These are phyloP conservation scores for Amorpha juglandis DNA, from an alignment of 2,888 invertebrate species.

Conservation along the genomic window DNA sequence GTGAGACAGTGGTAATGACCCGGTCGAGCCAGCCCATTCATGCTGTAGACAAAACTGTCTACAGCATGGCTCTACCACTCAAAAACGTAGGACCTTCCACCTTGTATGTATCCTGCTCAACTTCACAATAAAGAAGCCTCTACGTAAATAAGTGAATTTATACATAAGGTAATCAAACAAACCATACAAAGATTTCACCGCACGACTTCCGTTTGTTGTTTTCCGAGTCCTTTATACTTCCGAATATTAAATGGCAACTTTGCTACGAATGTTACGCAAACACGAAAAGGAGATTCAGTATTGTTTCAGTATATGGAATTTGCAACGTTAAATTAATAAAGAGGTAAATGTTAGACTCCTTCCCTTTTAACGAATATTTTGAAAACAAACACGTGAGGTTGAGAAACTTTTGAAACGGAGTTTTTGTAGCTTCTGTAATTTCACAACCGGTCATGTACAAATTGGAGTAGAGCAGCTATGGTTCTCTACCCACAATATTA, in stretches of 20 bases:
- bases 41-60: no score
- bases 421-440: not conserved
- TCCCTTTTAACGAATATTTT: not conserved
- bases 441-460: no score
- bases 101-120: no score
- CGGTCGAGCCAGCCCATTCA: no score
- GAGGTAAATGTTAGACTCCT: not conserved
- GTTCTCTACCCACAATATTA: no score
- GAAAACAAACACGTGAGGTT: not conserved
- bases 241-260: not conserved
- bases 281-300: no score
- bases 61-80: no score
- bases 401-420: not conserved
- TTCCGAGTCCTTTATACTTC: not conserved
- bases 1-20: no score
- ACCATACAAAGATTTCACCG: not conserved
- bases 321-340: not conserved
- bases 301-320: not conserved
- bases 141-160: no score
- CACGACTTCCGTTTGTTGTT: not conserved
- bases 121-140: no score
- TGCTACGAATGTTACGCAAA: not conserved
- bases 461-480: no score
- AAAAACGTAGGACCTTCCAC: no score
- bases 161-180: not conserved